Base-by-base conservation (phyloP, 64 coral and sea anemone species). In the Stichodactyla mertensii region DNA sequence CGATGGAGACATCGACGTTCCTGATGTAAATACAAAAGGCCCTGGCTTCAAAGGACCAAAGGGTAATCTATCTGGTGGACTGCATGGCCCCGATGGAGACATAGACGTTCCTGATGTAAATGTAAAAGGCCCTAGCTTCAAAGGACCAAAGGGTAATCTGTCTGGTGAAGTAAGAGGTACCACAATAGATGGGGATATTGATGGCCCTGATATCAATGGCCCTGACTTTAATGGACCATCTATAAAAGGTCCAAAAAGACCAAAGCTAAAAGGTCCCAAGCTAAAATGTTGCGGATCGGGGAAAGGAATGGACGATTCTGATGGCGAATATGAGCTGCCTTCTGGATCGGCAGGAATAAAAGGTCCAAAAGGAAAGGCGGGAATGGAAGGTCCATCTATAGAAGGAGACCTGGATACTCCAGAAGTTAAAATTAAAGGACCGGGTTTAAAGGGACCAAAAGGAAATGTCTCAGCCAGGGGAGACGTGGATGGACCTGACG, bases 401-500 rank as follows among this genome's bases (percentile, higher is more conserved):
- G 60, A 85, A 59, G 83, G 56, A 7, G 83, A 85, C 20, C 53
- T 61, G 26, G 83, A 85, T 18, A 11, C 56, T 20, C 78, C 78
- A 36, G 83, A 85, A 13, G 83, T 31, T 52, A 85, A 85, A 64
- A 20, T 85, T 18, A 85, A 85, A 64, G 57, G 53, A 27, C 82
- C 82, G 16, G 57, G 57, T 27, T 84, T 84, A 7, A 57, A 84
- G 6, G 83, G 57, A 85, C 83, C 52, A 6, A 54, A 54, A 57
- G 80, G 55, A 55, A 85, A 85, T 16, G 16, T 62, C 31, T 54
- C 78, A 22, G 52, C 78, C 53, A 55, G 22, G 54, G 78, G 16
- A 13, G 78, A 53, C 78, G 0, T 85, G 2, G 55, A 58, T 61
- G 55, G 83, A 51, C 83, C 83, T 20, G 83, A 85, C 18, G 56